phyloP scores from a whole-genome alignment of 2,797 vertebrate genomes.

The Acropternis orthonyx region DNA sequence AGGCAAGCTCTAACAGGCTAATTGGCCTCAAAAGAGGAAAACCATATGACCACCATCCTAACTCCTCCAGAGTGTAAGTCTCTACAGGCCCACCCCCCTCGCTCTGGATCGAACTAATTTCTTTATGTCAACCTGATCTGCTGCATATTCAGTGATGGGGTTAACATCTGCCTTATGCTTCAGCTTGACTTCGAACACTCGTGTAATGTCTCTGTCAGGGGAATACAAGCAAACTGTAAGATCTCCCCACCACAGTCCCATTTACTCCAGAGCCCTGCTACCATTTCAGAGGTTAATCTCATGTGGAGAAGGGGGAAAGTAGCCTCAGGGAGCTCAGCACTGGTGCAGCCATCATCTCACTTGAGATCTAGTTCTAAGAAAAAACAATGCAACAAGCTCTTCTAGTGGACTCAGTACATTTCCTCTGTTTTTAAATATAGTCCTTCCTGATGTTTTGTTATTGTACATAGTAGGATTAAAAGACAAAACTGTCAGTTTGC shows the following conservation, averaged over 20 bases:
- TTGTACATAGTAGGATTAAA: background rate
- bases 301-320: background rate
- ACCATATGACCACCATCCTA: background rate
- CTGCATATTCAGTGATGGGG: background rate
- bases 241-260: background rate
- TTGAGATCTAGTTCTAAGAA: background rate
- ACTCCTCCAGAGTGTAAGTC: background rate
- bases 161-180: background rate
- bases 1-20: background rate
- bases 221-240: background rate
- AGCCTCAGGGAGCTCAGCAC: background rate
- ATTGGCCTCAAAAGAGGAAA: background rate
- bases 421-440: slow-evolving; percentile 35
- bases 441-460: slow-evolving; percentile 34
- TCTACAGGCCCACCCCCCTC: background rate
- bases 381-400: background rate
- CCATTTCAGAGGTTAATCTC: background rate
- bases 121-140: background rate
- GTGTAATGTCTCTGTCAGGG: background rate
- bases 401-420: background rate
- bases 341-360: background rate
- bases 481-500: background rate
- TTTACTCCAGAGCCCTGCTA: background rate
- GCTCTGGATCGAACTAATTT: background rate
- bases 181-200: background rate